Evolutionary conservation across 1,140 invertebrate species (phyloP).

Genomic region (Dendroctonus valens): DNA sequence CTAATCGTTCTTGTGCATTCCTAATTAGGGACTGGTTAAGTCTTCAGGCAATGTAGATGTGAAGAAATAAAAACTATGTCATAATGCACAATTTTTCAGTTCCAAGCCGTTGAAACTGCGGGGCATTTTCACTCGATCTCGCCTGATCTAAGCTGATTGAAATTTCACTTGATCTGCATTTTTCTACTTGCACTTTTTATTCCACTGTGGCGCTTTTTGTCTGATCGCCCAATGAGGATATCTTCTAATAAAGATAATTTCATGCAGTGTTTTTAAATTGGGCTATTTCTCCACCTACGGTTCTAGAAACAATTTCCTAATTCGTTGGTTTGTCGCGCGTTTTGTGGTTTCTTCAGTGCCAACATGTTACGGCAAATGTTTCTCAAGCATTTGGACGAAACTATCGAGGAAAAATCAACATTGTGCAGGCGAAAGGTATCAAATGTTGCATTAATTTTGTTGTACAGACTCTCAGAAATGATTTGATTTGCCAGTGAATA

Average conservation of each 20-base stretch:
- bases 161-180: constrained; percentile 17
- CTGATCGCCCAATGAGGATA: constrained; percentile 4
- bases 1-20: too few species aligned
- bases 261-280: constrained; percentile 10
- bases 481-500: background rate
- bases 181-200: constrained; percentile 18
- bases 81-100: too few species aligned
- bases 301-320: constrained; percentile 2
- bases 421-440: constrained; percentile 34
- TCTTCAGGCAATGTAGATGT: too few species aligned
- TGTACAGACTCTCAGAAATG: background rate
- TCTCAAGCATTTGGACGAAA: constrained; percentile 33
- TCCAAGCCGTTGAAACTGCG: background rate
- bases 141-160: constrained; percentile 1
- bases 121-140: background rate
- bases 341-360: constrained; percentile 9
- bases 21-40: too few species aligned
- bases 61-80: too few species aligned
- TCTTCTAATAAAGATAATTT: constrained; percentile 27
- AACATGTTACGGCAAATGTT: constrained; percentile 36
- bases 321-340: background rate
- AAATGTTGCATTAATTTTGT: constrained; percentile 3
- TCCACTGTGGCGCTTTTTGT: constrained; percentile 6
- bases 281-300: background rate
- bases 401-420: constrained; percentile 28